These are phyloP conservation scores for Netelia virgata DNA, from an alignment of 2,888 invertebrate genomes.

Conservation along the genomic window DNA sequence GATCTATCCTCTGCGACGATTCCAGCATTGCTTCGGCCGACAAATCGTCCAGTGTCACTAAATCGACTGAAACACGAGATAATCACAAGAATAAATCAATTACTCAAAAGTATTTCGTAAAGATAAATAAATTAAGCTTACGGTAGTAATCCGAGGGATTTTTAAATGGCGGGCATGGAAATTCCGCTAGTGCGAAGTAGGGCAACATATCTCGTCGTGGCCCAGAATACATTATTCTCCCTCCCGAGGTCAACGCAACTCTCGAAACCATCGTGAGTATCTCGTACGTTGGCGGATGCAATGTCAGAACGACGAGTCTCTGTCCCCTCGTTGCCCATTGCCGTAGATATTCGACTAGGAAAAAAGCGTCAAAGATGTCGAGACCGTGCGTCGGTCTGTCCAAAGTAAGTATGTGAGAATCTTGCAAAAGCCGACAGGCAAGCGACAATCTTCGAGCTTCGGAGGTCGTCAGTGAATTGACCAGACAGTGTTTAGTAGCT, in stretches of 20 bases:
- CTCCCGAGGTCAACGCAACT: slow-evolving; percentile 94
- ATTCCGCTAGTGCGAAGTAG: slow-evolving; percentile 94
- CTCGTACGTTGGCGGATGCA: slow-evolving; percentile 98
- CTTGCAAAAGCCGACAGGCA: slow-evolving; percentile 94
- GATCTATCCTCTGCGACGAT: slow-evolving; percentile 96
- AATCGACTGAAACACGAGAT: slow-evolving; percentile 89
- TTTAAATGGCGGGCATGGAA: slow-evolving; percentile 98
- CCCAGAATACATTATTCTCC: slow-evolving; percentile 96
- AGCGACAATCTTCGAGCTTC: slow-evolving; percentile 95
- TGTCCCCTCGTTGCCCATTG: slow-evolving; percentile 93
- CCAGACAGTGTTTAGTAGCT: slow-evolving; percentile 94
- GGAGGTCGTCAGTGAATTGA: slow-evolving; percentile 94
- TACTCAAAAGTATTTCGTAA: background rate
- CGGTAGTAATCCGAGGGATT: slow-evolving; percentile 98
- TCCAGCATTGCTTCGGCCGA: slow-evolving; percentile 98
- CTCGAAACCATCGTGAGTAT: slow-evolving; percentile 97
- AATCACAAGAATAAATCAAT: background rate
- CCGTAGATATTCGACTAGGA: slow-evolving; percentile 96
- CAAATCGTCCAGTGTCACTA: slow-evolving; percentile 96
- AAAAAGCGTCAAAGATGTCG: slow-evolving; percentile 98
- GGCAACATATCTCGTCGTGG: slow-evolving; percentile 95
- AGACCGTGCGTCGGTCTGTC: slow-evolving; percentile 95
- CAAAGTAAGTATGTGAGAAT: slow-evolving; percentile 94
- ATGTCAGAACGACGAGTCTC: slow-evolving; percentile 94
- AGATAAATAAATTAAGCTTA: slow-evolving; percentile 85